A percentile compares a stretch with the other conserved stretches of the same genome.
Evolutionary conservation across 37 sponge, comb jelly and placozoan genomes (phyloP).

Genomic region (Geodia barretti): DNA sequence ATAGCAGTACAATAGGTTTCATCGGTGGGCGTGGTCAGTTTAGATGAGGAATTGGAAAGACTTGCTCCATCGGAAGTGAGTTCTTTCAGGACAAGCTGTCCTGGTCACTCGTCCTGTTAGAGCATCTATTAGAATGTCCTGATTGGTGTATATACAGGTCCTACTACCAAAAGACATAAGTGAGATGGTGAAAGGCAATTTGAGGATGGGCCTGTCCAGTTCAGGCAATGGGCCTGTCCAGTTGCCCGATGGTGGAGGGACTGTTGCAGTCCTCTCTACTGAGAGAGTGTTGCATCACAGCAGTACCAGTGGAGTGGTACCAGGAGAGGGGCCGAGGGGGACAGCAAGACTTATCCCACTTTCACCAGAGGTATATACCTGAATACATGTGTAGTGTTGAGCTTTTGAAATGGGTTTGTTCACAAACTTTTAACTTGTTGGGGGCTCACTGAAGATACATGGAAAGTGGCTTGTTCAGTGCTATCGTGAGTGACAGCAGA

Average conservation of each 20-base stretch:
- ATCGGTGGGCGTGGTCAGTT: conserved; percentile 8
- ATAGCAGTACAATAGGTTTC: conserved; percentile 16
- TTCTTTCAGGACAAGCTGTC: not conserved
- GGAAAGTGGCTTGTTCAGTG: no score
- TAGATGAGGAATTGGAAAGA: conserved; percentile 82
- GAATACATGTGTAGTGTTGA: no score
- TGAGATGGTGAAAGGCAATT: not conserved
- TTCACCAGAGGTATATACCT: no score
- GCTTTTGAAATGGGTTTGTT: no score
- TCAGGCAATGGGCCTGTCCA: not conserved
- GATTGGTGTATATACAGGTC: conserved; percentile 31
- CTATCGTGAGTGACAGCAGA: not conserved
- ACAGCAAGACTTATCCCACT: no score
- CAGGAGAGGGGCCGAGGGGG: conserved; percentile 5
- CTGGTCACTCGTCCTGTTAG: not conserved
- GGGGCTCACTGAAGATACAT: no score
- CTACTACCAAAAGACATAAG: conserved; percentile 29
- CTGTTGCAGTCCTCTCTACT: conserved; percentile 37
- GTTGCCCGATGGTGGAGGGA: conserved; percentile 11
- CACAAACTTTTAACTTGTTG: no score
- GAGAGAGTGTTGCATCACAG: conserved; percentile 65
- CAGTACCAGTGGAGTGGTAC: conserved; percentile 58
- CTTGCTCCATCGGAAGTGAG: conserved; percentile 79
- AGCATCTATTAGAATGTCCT: not conserved
- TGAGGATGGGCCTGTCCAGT: not conserved